Evolutionary conservation across 2,797 vertebrate genomes (phyloP).

Genomic region (Chelidonichthys spinosus): DNA sequence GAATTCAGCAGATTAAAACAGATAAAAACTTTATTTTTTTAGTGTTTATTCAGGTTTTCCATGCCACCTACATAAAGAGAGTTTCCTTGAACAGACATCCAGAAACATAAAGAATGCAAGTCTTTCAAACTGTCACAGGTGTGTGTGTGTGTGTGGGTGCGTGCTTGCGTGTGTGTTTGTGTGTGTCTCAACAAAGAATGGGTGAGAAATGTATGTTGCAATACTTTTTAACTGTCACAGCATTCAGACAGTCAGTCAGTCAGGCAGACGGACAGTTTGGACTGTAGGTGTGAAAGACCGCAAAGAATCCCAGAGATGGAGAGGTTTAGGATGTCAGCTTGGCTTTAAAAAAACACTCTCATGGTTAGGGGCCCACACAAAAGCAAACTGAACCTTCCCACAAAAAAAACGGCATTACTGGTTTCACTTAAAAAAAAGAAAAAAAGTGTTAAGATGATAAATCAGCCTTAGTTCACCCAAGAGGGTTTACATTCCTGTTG

Average conservation of each 20-base stretch:
- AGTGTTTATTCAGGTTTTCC: not conserved
- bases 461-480: not conserved
- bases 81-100: not conserved
- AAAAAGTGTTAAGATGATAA: not conserved
- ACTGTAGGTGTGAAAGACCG: slow-evolving; percentile 44
- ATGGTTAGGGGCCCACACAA: not conserved
- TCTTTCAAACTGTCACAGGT: not conserved
- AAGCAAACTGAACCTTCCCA: slow-evolving; percentile 1
- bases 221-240: slow-evolving; percentile 9
- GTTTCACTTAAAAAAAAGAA: not conserved
- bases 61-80: not conserved
- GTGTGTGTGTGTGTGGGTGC: too few relatives aligned
- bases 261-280: slow-evolving; percentile 35
- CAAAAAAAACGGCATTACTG: not conserved
- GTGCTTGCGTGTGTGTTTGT: too few relatives aligned
- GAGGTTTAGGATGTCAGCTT: slow-evolving; percentile 45
- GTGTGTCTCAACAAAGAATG: slow-evolving; percentile 1
- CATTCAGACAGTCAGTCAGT: slow-evolving; percentile 22
- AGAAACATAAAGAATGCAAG: not conserved
- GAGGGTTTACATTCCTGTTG: not conserved
- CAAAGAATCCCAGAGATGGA: slow-evolving; percentile 48
- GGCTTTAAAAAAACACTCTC: slow-evolving; percentile 14
- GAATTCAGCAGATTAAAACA: not conserved
- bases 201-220: slow-evolving; percentile 19
- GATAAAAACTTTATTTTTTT: not conserved